These are phyloP conservation scores for Cavia porcellus DNA, from an alignment of 2,113 vertebrate genomes.

Conservation along the genomic window DNA sequence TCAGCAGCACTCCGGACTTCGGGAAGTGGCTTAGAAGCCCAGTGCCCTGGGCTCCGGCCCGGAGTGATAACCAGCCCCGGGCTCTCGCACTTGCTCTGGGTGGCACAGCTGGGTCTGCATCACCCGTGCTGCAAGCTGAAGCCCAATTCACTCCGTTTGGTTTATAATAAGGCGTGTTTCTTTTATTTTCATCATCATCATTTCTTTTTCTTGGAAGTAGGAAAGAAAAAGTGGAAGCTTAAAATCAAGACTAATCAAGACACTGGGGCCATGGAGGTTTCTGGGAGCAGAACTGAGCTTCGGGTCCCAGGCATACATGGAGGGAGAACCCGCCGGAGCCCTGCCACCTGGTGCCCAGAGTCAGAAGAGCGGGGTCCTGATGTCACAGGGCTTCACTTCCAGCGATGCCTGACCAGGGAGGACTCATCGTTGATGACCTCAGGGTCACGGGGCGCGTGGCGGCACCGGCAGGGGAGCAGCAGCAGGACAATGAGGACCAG, in stretches of 20 bases:
- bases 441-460: slow-evolving; percentile 73
- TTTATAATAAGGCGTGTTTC: slow-evolving; percentile 76
- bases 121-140: slow-evolving; percentile 74
- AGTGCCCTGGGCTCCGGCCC: background rate
- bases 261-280: slow-evolving; percentile 74
- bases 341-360: background rate
- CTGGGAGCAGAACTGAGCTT: slow-evolving; percentile 52
- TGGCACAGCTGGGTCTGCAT: slow-evolving; percentile 41
- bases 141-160: slow-evolving; percentile 82
- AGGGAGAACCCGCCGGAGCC: slow-evolving; percentile 54
- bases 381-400: slow-evolving; percentile 91
- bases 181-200: slow-evolving; percentile 45
- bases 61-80: background rate
- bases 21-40: background rate
- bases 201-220: slow-evolving; percentile 53
- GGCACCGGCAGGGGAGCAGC: slow-evolving; percentile 88
- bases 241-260: slow-evolving; percentile 81
- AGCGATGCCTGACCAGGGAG: slow-evolving; percentile 95
- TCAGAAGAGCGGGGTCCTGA: background rate
- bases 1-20: background rate
- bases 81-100: too few relatives aligned
- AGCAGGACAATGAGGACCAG: slow-evolving; percentile 92
- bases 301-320: background rate
- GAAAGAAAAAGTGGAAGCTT: slow-evolving; percentile 80
- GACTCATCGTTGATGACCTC: slow-evolving; percentile 96